Percentiles rank a stretch among this genome's conserved stretches.
These are phyloP conservation scores for Lichenostomus cassidix DNA, from an alignment of 2,113 vertebrate species.

Conservation along the genomic window DNA sequence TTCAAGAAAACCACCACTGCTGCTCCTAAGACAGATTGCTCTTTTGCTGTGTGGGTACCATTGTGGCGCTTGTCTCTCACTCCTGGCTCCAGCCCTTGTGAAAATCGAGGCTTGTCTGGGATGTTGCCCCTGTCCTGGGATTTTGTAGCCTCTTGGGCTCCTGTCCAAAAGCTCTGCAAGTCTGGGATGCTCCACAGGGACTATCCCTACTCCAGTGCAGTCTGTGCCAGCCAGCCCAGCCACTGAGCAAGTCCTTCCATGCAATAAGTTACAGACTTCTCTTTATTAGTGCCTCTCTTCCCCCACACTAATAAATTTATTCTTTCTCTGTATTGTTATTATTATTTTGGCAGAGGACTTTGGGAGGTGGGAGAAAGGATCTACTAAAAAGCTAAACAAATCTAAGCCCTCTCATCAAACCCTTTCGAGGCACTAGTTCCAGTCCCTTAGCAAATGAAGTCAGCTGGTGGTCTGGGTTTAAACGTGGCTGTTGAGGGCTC, in stretches of 20 bases:
- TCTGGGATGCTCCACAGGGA: neutral
- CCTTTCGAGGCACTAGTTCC: neutral
- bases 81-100: neutral
- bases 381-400: neutral
- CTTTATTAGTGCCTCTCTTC: conserved; percentile 4
- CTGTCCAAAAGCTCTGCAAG: neutral
- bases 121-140: neutral
- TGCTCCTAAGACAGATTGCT: neutral
- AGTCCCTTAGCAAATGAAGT: neutral
- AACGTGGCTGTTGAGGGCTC: neutral
- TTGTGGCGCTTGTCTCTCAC: neutral
- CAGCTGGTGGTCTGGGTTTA: conserved; percentile 33
- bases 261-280: neutral
- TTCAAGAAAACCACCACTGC: neutral
- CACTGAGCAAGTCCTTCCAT: neutral
- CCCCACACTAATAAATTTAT: neutral
- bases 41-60: neutral
- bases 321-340: neutral
- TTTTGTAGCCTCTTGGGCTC: neutral
- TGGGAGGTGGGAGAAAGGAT: conserved; percentile 6
- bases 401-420: neutral
- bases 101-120: neutral
- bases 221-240: neutral
- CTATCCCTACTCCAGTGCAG: neutral
- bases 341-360: conserved; percentile 7